phyloP scores from a whole-genome alignment of 30 jellyfish, hydroid and myxozoan species.

The Hydra vulgaris region DNA sequence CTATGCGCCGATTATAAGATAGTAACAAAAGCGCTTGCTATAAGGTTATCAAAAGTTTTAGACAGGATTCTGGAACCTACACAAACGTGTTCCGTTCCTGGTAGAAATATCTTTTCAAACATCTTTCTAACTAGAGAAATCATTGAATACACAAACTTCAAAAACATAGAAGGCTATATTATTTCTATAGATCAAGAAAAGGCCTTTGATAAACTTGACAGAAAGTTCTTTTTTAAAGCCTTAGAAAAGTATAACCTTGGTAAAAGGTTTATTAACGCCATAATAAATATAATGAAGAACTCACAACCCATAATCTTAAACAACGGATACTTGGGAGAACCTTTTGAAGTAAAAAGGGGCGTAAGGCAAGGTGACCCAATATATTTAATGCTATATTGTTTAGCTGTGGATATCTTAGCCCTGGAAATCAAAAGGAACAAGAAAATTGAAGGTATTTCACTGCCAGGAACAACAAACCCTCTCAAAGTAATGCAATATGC shows the following conservation, averaged over 20 bases:
- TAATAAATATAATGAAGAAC: background rate
- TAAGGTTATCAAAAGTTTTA: constrained; percentile 2
- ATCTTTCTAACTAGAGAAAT: constrained; percentile 15
- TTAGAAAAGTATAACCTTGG: constrained; percentile 9
- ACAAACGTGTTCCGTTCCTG: constrained; percentile 45
- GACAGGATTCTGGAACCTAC: constrained; percentile 6
- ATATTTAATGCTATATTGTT: background rate
- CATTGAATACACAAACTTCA: constrained; percentile 2
- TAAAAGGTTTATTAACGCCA: background rate
- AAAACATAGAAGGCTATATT: constrained; percentile 5
- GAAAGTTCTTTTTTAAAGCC: constrained; percentile 18
- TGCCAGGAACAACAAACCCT: background rate
- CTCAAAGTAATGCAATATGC: background rate
- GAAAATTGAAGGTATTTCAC: background rate
- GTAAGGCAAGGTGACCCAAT: background rate
- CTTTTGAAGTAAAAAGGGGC: background rate
- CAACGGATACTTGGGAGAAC: background rate
- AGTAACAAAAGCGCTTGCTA: constrained; percentile 9
- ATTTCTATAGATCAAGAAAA: constrained; percentile 33
- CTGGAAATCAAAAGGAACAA: background rate
- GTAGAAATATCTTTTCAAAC: constrained; percentile 27
- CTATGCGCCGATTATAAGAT: constrained; percentile 23
- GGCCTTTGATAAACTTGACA: constrained; percentile 34
- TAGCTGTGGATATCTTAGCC: background rate
- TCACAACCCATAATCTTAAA: background rate